Percentiles rank a stretch among this genome's conserved stretches.
These are phyloP conservation scores for Pandemis heparana DNA, from an alignment of 2,888 invertebrate genomes.

Conservation along the genomic window DNA sequence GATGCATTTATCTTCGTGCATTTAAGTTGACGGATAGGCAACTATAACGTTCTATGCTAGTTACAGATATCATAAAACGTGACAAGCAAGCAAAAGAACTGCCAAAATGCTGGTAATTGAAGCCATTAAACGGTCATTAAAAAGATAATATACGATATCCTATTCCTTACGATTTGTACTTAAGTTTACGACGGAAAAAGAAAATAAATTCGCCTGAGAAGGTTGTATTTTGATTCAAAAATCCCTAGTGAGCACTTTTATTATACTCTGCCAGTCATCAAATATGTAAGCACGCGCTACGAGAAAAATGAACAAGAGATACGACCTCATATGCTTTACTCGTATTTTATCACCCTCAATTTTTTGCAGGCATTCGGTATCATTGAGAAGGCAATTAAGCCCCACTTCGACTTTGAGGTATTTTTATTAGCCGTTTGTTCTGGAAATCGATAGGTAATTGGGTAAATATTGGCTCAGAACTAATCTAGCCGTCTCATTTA, in stretches of 20 bases:
- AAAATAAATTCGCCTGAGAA: conserved; percentile 37
- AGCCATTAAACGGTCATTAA: conserved; percentile 3
- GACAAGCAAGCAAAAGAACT: background rate
- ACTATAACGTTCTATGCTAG: too few species aligned
- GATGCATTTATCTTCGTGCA: too few species aligned
- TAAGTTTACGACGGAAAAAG: conserved; percentile 33
- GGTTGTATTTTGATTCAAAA: conserved; percentile 48
- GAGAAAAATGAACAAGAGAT: conserved; percentile 37
- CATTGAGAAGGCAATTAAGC: conserved; percentile 2
- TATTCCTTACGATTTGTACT: conserved; percentile 18
- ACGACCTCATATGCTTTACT: conserved; percentile 26
- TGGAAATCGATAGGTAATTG: conserved; percentile 5
- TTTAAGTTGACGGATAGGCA: too few species aligned
- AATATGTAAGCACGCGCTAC: conserved; percentile 44
- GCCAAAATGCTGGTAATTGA: background rate
- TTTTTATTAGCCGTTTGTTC: background rate
- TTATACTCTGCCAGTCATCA: conserved; percentile 45
- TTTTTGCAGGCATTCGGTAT: conserved; percentile 16
- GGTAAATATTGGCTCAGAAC: conserved; percentile 2
- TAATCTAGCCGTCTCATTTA: background rate
- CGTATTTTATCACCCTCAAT: conserved; percentile 24
- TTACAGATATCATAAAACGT: too few species aligned
- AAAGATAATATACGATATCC: conserved; percentile 13
- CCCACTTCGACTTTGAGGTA: background rate
- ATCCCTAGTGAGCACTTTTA: conserved; percentile 46